Evolutionary conservation across 2,888 invertebrate species (phyloP).

Genomic region (Drosophila acutilabella): DNA sequence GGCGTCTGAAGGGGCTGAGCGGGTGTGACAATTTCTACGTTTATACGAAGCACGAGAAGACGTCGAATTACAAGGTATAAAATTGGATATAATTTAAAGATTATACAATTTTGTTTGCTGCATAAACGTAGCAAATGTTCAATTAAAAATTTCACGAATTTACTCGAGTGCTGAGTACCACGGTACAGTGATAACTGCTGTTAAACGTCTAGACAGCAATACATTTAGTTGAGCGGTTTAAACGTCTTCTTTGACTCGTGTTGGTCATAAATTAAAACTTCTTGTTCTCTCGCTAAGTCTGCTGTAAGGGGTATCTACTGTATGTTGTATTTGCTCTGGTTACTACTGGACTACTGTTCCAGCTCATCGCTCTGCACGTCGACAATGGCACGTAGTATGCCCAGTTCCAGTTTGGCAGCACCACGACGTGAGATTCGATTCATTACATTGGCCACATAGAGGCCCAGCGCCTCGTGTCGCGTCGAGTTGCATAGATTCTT

Average conservation of each 20-base stretch:
- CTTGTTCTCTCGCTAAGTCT: slow-evolving; percentile 25
- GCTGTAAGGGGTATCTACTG: background rate
- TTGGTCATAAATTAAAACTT: slow-evolving; percentile 27
- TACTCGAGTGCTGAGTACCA: slow-evolving; percentile 31
- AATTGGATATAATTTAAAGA: slow-evolving; percentile 16
- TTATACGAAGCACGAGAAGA: slow-evolving; percentile 25
- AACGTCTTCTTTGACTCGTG: too few species aligned
- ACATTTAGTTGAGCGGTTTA: too few species aligned
- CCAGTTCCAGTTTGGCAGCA: slow-evolving; percentile 82
- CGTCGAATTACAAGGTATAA: slow-evolving; percentile 18
- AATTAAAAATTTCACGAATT: slow-evolving; percentile 10
- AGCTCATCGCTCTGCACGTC: slow-evolving; percentile 83
- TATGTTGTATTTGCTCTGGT: background rate
- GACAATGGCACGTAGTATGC: slow-evolving; percentile 83
- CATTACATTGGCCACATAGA: slow-evolving; percentile 84
- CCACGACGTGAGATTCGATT: slow-evolving; percentile 80
- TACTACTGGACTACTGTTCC: slow-evolving; percentile 64
- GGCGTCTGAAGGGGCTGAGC: background rate
- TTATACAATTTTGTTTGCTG: slow-evolving; percentile 1
- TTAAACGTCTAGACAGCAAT: background rate
- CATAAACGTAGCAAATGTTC: slow-evolving; percentile 30
- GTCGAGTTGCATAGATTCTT: slow-evolving; percentile 84
- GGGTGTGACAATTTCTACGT: slow-evolving; percentile 13
- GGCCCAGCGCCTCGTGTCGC: slow-evolving; percentile 83
- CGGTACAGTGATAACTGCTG: background rate